Base-by-base conservation (phyloP, 2,888 invertebrate species). In the Lymantria monacha region DNA sequence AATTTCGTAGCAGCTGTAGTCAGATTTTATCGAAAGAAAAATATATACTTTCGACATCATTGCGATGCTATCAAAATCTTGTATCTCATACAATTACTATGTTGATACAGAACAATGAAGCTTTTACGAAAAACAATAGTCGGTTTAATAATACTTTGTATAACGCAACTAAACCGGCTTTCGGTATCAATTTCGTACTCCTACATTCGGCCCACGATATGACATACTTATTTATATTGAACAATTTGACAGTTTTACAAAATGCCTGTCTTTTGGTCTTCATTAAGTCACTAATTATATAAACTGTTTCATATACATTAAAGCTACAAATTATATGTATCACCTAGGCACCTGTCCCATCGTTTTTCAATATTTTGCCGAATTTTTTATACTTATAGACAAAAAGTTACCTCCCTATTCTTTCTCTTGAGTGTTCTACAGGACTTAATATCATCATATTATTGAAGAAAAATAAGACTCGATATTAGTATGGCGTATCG, bases 151-250 rank as follows among this genome's bases (percentile, higher is more conserved):
- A 69, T 67, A 64, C 48, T 70, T 68, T 76, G 79, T 79, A 79
- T 65, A 72, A 58, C 61, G 67, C 60, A 74, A 73, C 70, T 77
- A 72, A 74, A 80, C 76, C 55, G 66, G 63, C 72, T 79, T 79
- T 81, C 66, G 68, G 71, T 70, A 78, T 78, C 67, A 76, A 77
- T 81, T 76, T 69, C 44, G 58, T 61, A 79, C 85, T 77, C 85
- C 85, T 80, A 85, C 87, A 72, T 72, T 63, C 75, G 54, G 50
- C 83, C 83, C 76, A 85, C 67, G 42, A 49, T 15, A 47, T 40
- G 46, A 42, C 51, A 38, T 22, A 66, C 59, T 72, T 73, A 72
- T 69, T 70, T 67, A 74, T 79, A 71, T 73, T 61, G 64, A 66
- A 65, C 55, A 53, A 56, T 59, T 66, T 74, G 74, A 66, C 70